Conservation (phyloP, 2,797 vertebrate genomes). For the Chlorospingus flavigularis region DNA sequence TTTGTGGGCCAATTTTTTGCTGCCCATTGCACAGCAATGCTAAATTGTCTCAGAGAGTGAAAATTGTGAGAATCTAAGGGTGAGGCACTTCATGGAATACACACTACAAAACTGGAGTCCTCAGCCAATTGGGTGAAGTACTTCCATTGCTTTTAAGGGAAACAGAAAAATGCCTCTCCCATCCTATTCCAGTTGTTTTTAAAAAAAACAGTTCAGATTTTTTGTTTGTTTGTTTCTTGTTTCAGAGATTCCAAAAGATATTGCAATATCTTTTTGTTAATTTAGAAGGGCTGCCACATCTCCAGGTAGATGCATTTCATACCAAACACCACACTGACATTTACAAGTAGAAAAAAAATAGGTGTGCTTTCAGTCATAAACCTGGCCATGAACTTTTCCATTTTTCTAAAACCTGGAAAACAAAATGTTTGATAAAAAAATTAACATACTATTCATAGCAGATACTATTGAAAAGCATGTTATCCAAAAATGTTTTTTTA, state of each 20-base stretch:
- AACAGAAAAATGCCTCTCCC: not conserved
- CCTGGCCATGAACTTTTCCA: accelerated
- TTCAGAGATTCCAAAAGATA: not conserved
- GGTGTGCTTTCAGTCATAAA: not conserved
- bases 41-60: not conserved
- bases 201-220: not conserved
- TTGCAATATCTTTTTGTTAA: not conserved
- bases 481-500: not conserved
- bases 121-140: not conserved
- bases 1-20: not conserved
- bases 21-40: not conserved
- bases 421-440: not conserved
- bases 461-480: not conserved
- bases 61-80: not conserved
- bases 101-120: not conserved
- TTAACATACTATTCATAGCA: too few relatives aligned
- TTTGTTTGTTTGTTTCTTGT: accelerated
- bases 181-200: not conserved
- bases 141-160: not conserved
- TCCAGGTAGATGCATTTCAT: not conserved
- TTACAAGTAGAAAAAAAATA: not conserved
- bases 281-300: accelerated
- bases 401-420: not conserved
- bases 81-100: not conserved
- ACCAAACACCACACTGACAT: not conserved